Base-by-base conservation (phyloP, 1,140 invertebrate genomes). In the roundworm (Caenorhabditis elegans) region DNA sequence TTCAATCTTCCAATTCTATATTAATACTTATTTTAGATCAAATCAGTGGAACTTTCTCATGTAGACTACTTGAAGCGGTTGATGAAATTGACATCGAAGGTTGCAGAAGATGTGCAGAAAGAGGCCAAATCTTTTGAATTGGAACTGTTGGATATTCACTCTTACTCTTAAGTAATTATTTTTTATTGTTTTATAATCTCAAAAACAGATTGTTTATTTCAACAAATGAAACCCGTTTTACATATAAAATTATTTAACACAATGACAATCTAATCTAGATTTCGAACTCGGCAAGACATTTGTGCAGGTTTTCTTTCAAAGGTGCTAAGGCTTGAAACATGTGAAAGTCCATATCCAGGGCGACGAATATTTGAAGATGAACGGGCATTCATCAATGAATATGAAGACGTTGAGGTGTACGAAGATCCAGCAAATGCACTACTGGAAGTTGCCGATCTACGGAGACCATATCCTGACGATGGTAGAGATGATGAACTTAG, bases 281-380 rank as follows among this genome's bases (percentile, higher is more conserved):
- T 65, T 34, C 55, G 31, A 17, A 65, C 55, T 17, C 55, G 55
- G n/a, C 55, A 65, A 34, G 55, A 65, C 22, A 81, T 17, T 46
- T 81, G 79, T 4, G 55, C 24, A 6, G 79, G 79, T 76, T 51
- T 81, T 47, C 55, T 48, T 28, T 81, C 79, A 36, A 81, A 55
- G 8, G 79, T 81, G 49, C 79, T 81, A 5, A 34, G 17, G 31
- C 79, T 81, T 15, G 79, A 81, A 34, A 88, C 87, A 79, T 86
- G 85, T 46, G 87, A 80, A 26, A 88, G 53, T 22, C 85, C 79
- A 76, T 88, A 88, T 10, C 5, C 43, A 31, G 87, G 87, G n/a
- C 87, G 80, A 46, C 86, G 76, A 34, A 87, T 86, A 28, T 43
- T 39, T 15, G 82, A 86, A 19, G 53, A 76, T 17, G 86, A 82